A percentile compares a stretch with the other conserved stretches of the same genome.
Evolutionary conservation across 2,888 invertebrate species (phyloP).

Genomic region (Cremastinae sp.): DNA sequence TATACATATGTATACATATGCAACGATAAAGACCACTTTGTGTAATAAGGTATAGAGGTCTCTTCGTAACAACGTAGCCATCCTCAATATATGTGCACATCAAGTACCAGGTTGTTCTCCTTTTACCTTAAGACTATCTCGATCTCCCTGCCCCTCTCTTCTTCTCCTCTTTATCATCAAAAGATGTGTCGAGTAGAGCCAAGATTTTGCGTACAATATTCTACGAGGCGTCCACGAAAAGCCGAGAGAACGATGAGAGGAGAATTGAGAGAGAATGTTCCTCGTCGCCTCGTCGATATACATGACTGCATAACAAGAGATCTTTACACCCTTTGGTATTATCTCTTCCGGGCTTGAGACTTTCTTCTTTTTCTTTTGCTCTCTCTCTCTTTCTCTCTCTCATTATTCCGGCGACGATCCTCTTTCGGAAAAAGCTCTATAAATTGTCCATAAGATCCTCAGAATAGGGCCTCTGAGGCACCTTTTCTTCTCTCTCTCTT

Average conservation of each 20-base stretch:
- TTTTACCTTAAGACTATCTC: constrained; percentile 6
- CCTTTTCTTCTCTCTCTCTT: not conserved
- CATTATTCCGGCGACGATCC: constrained; percentile 16
- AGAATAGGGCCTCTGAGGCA: constrained; percentile 25
- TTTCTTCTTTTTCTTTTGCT: not conserved
- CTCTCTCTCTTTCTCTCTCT: not conserved
- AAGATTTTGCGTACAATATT: constrained; percentile 48
- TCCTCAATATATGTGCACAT: constrained; percentile 39
- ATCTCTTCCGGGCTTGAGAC: constrained; percentile 24
- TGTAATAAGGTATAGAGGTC: constrained; percentile 56
- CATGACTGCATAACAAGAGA: constrained; percentile 49
- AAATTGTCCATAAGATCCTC: constrained; percentile 38
- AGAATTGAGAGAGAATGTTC: constrained; percentile 13
- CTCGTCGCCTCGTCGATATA: constrained; percentile 19
- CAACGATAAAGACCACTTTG: constrained; percentile 55
- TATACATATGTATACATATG: constrained; percentile 25
- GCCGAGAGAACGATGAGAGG: constrained; percentile 1
- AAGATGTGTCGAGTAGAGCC: constrained; percentile 26
- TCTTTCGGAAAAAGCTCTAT: constrained; percentile 23
- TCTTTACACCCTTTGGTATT: constrained; percentile 32
- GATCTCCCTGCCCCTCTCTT: constrained; percentile 15
- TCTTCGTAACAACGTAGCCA: constrained; percentile 39
- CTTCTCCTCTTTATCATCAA: constrained; percentile 31
- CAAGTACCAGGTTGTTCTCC: constrained; percentile 41
- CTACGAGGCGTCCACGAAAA: constrained; percentile 32